phyloP scores from a whole-genome alignment of 2,797 vertebrate genomes.

The Xerus rutilus region DNA sequence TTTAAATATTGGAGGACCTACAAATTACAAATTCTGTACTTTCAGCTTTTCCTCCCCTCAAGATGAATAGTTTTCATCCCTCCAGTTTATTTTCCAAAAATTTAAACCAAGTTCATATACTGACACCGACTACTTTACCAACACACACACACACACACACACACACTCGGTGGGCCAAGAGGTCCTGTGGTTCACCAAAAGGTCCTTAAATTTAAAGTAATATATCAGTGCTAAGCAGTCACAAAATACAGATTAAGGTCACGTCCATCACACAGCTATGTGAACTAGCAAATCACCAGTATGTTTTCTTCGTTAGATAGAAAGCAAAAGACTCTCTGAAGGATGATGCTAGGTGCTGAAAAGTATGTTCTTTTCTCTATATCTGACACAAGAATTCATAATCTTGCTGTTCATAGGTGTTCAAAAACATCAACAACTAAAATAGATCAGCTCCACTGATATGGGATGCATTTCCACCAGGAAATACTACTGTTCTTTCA shows the following conservation, averaged over 20 bases:
- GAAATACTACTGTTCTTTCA: slow-evolving; percentile 42
- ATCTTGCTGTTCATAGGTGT: not conserved
- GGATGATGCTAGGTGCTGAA: not conserved
- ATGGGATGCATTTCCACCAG: not conserved
- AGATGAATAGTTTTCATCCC: not conserved
- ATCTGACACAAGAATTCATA: not conserved
- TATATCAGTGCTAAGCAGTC: not conserved
- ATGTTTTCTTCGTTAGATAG: slow-evolving; percentile 43
- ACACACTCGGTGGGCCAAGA: not conserved
- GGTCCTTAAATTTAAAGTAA: slow-evolving; percentile 18
- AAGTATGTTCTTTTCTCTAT: not conserved
- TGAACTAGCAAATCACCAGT: not conserved
- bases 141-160: rapidly evolving
- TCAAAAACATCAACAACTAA: slow-evolving; percentile 62
- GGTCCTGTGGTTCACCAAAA: not conserved
- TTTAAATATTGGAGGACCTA: slow-evolving; percentile 38
- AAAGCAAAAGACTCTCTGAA: slow-evolving; percentile 40
- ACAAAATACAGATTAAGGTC: slow-evolving; percentile 54
- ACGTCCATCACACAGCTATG: not conserved
- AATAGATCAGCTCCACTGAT: slow-evolving; percentile 5
- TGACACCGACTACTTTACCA: not conserved
- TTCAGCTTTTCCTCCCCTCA: not conserved
- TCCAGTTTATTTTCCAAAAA: not conserved
- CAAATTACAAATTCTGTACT: slow-evolving; percentile 14
- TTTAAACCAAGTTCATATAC: not conserved